Base-by-base conservation (phyloP, 1,140 invertebrate genomes). In the Acromyrmex charruanus region DNA sequence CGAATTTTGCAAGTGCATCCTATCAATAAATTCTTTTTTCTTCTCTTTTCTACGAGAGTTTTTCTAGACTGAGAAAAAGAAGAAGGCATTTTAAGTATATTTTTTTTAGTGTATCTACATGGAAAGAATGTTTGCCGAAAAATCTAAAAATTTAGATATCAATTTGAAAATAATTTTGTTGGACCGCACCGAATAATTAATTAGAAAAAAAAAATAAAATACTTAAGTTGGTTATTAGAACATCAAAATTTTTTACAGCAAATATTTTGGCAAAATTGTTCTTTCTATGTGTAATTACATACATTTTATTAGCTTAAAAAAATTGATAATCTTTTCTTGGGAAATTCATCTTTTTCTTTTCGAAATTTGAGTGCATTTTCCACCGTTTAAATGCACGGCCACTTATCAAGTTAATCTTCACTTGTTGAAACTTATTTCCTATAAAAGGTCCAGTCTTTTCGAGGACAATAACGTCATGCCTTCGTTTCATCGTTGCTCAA, bases 401-500 rank as follows among this genome's bases (percentile, higher is more conserved):
- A 14, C 39, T 59, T 61, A 28, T 58, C 21, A 49, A 28, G 2
- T 31, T 59, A 72, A 59, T 59, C 35, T 72, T 68, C n/a, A 28
- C 39, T 16, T 59, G 18, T 44, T 31, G 35, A 59, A 28, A 49
- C 21, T 21, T 72, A 72, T 82, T 61, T 61, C 25, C 55, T 1
- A 69, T 71, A 72, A 35, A 82, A 31, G 25, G 66, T 6, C 18
- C 18, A 21, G 21, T 28, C 35, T 59, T 7, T 53, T 16, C 59
- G 31, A 21, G 25, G 31, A 80, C 61, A 80, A 68, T 68, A 68
- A 21, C 10, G 31, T 66, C 18, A 66, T 55, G 31, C 53, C 35
- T 77, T 3, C 53, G 25, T 82, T 72, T 74, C 53, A 72, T 49
- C 39, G 68, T n/a, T 28, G 68, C 25, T 84, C 80, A 28, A 51